These are phyloP conservation scores for Hylia prasina DNA, from an alignment of 2,113 vertebrate species.

Conservation along the genomic window DNA sequence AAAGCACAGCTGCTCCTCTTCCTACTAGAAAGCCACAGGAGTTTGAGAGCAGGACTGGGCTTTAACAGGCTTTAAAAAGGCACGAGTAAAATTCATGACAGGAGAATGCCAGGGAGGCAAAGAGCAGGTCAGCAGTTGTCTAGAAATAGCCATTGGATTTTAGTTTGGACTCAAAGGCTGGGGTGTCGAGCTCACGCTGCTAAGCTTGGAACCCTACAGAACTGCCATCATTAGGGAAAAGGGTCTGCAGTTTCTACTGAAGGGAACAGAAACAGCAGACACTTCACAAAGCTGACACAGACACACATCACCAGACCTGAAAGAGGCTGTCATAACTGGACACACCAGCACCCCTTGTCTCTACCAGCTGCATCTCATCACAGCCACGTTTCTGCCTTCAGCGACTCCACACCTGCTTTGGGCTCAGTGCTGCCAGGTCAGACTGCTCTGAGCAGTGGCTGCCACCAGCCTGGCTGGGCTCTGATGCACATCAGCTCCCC, in stretches of 20 bases:
- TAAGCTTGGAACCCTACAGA: not conserved
- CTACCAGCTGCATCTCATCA: not conserved
- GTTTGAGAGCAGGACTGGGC: not conserved
- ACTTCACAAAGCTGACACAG: not conserved
- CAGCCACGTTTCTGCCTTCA: not conserved
- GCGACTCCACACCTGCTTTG: not conserved
- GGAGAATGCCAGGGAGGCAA: not conserved
- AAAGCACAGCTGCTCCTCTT: constrained; percentile 19
- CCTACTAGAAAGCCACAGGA: not conserved
- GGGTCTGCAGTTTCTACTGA: not conserved
- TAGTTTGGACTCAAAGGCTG: not conserved
- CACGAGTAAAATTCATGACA: not conserved
- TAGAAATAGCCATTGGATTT: constrained; percentile 11
- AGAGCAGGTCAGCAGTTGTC: not conserved
- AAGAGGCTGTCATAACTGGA: not conserved
- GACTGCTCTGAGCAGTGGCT: not conserved
- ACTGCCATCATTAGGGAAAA: not conserved
- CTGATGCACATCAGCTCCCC: not conserved
- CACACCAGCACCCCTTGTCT: not conserved
- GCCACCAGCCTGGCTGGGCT: not conserved
- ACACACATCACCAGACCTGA: not conserved
- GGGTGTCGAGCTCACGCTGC: not conserved
- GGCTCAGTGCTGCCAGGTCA: not conserved
- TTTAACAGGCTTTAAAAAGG: constrained; percentile 13
- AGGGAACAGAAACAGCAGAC: not conserved